Base-by-base conservation (phyloP, 2,888 invertebrate genomes). In the Linnaemya tessellans region DNA sequence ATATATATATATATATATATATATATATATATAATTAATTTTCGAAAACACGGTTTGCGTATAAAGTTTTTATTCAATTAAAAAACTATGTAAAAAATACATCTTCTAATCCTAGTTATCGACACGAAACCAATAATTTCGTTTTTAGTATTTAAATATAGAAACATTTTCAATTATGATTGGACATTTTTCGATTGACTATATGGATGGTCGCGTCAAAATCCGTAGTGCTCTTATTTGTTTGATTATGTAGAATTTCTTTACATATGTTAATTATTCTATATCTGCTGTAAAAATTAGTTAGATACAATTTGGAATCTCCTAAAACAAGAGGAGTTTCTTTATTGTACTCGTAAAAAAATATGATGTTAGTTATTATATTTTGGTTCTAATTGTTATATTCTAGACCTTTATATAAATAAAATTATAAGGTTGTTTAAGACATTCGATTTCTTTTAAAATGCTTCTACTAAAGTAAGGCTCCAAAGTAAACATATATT, bases 201-300 rank as follows among this genome's bases (percentile, higher is more conserved):
- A 8, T 7, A 11, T 60, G 18, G 60, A 10, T 60, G 18, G 60
- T 35, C 20, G 10, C 4, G n/a, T 43, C 10, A 8, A 67, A 49
- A 35, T 67, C 49, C 49, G 67, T 67, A 67, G 67, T 67, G 49
- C 49, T 49, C 67, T 49, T 35, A 35, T 9, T 18, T 25, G 3
- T 64, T 64, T 22, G 2, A 15, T 15, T 65, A n/a, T 46, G 15
- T n/a, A 25, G 15, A 65, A 9, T 46, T 0, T 65, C 5, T 30
- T 25, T 0, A 15, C n/a, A 25, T 67, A 22, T 35, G 1, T 18
- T 30, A 18, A 11, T 41, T 11, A 20, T 22, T 20, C 22, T 64
- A 64, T 64, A 64, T 41, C 8, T 64, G 3, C 30, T 7, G 9
- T 49, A 49, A 49, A 18, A 18, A 8, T 9, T 49, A 49, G 49